Evolutionary conservation across 2,797 vertebrate genomes (phyloP).

Genomic region (Scarus forsteni): DNA sequence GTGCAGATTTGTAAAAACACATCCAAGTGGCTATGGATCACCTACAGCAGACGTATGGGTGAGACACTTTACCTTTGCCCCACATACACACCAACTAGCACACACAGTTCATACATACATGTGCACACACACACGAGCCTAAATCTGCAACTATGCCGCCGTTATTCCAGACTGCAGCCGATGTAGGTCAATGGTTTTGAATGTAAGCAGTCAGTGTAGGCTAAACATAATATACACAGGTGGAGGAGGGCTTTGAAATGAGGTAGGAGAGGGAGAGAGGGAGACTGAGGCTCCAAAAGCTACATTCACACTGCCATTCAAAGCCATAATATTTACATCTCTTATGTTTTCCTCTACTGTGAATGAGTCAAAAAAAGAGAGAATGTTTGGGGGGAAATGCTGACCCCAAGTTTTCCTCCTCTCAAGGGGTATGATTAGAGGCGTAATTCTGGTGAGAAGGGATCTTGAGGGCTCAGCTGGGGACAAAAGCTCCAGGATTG

Average conservation of each 20-base stretch:
- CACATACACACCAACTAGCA: not conserved
- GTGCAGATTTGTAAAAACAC: constrained; percentile 48
- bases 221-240: constrained; percentile 51
- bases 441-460: too few relatives aligned
- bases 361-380: too few relatives aligned
- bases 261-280: not conserved
- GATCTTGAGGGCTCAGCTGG: too few relatives aligned
- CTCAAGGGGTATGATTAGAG: too few relatives aligned
- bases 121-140: constrained; percentile 15
- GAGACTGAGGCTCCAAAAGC: too few relatives aligned
- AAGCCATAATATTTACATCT: too few relatives aligned
- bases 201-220: constrained; percentile 51
- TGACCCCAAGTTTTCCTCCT: too few relatives aligned
- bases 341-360: too few relatives aligned
- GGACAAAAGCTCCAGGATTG: too few relatives aligned
- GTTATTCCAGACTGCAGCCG: constrained; percentile 46
- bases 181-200: constrained; percentile 60
- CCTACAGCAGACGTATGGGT: constrained; percentile 31
- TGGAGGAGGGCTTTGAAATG: constrained; percentile 17
- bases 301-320: too few relatives aligned
- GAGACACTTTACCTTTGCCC: constrained; percentile 26
- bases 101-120: constrained; percentile 14
- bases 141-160: constrained; percentile 21
- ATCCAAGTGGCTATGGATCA: constrained; percentile 31
- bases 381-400: too few relatives aligned